Conservation (phyloP, 2,113 vertebrate genomes). For the Ardeotis arabs region DNA sequence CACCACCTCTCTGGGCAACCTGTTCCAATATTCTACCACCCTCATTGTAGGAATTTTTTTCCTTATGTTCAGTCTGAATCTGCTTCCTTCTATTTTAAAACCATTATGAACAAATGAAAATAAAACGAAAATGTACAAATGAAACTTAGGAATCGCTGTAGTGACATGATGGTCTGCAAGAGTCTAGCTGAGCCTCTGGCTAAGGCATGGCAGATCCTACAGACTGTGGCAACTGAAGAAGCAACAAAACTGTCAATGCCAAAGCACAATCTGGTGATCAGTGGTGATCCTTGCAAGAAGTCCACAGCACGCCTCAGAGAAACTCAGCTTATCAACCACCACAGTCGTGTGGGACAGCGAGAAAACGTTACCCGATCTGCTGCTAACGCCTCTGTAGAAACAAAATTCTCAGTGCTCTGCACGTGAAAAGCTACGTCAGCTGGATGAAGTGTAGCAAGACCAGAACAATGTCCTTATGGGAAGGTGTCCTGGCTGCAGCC, state of each 20-base stretch:
- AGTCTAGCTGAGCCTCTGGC: neutral
- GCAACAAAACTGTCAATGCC: neutral
- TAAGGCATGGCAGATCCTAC: neutral
- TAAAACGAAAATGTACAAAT: no score
- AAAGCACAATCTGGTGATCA: neutral
- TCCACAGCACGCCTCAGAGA: neutral
- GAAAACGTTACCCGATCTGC: neutral
- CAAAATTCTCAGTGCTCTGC: neutral
- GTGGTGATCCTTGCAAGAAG: neutral
- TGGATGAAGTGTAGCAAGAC: neutral
- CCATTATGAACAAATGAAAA: no score
- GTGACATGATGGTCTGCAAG: neutral
- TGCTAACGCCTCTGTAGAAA: neutral
- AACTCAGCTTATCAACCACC: neutral
- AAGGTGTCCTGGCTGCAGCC: neutral
- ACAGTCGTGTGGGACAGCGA: fast-evolving
- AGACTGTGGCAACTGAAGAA: neutral
- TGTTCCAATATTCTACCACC: no score
- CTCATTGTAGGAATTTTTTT: no score
- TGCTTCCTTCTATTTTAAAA: no score
- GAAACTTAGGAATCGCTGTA: neutral
- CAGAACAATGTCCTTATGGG: neutral
- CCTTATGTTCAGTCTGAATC: no score
- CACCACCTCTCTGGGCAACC: no score
- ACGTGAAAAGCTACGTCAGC: neutral